Evolutionary conservation across 2,113 vertebrate genomes (phyloP), one percentile per base, ranked within the genome.

Genomic region (Buteo buteo): DNA sequence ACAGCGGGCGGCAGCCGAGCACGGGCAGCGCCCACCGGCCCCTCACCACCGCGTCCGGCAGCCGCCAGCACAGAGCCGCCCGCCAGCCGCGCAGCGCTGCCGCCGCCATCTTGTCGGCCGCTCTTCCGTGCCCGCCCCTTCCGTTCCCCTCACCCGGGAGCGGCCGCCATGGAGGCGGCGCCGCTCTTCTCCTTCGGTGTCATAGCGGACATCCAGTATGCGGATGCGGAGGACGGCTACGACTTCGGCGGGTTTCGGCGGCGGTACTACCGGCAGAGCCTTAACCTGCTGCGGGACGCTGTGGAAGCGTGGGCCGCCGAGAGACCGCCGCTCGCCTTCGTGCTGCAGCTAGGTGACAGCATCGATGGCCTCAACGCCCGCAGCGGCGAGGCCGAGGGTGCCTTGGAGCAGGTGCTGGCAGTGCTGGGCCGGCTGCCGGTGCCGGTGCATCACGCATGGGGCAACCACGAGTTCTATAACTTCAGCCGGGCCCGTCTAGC

Each of bases 381-480:
- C 13, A 64, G 91, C 36, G 96, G 96, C 26, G 73, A 96, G 7
- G 98, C 99, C 0, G 97, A 98, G 16, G 50, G 36, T 4, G 98
- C 99, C 2, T 97, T 99, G 38, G 95, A 96, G 57, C 79, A 82
- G 22, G 99, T 99, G 36, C 88, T 99, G 95, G 82, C 34, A 1
- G 98, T 95, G 26, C 98, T 99, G 82, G 52, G 96, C 80, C 97
- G 79, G 91, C 88, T 98, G 29, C 84, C 94, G 11, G 94, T 80
- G 40, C 96, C 98, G 19, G 98, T 99, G 11, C 99, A 99, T 79
- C 99, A 99, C 42, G 97, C 98, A 0, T 99, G 99, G 99, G 99
- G 99, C 5, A 99, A 99, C 96, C 99, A 99, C 38, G 99, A 99
- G 94, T 98, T 99, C 13, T 99, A 99, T 40, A 99, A 99, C 97